A percentile compares a stretch with the other conserved stretches of the same genome.
These are phyloP conservation scores for Drosophila takahashii DNA, from an alignment of 1,140 invertebrate genomes.

Conservation along the genomic window DNA sequence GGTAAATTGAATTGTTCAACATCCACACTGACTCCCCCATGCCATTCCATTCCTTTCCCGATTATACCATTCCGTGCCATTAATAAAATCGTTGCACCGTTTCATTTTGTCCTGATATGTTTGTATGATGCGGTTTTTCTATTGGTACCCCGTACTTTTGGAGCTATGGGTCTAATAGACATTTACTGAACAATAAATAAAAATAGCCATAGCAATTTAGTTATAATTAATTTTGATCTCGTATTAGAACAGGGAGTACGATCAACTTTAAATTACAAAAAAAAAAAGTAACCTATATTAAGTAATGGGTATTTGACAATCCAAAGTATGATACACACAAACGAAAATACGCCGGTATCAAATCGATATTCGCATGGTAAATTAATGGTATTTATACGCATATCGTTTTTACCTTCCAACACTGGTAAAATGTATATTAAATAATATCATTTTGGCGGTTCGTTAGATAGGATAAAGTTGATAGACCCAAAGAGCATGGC, in stretches of 20 bases:
- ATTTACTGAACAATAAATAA: background rate
- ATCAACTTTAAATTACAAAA: too few species aligned
- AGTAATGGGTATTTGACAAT: too few species aligned
- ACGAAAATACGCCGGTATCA: too few species aligned
- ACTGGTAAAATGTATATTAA: too few species aligned
- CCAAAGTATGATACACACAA: too few species aligned
- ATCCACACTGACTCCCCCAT: slow-evolving; percentile 17
- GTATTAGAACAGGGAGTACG: too few species aligned
- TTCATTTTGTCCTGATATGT: slow-evolving; percentile 25
- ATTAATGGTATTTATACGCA: too few species aligned
- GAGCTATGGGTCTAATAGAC: background rate
- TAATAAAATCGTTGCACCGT: slow-evolving; percentile 39
- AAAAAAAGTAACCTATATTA: too few species aligned
- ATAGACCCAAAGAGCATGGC: slow-evolving; percentile 7
- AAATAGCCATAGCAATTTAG: background rate
- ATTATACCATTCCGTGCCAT: slow-evolving; percentile 17
- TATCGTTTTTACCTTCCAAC: too few species aligned
- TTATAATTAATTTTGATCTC: background rate
- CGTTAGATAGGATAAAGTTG: slow-evolving; percentile 30
- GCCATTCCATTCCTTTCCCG: background rate
- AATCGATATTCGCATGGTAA: too few species aligned
- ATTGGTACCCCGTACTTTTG: slow-evolving; percentile 11
- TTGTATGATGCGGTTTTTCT: slow-evolving; percentile 37
- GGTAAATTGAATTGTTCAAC: slow-evolving; percentile 65
- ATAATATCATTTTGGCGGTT: too few species aligned